Base-by-base conservation (phyloP, 2,113 vertebrate species). In the Aythya baeri region DNA sequence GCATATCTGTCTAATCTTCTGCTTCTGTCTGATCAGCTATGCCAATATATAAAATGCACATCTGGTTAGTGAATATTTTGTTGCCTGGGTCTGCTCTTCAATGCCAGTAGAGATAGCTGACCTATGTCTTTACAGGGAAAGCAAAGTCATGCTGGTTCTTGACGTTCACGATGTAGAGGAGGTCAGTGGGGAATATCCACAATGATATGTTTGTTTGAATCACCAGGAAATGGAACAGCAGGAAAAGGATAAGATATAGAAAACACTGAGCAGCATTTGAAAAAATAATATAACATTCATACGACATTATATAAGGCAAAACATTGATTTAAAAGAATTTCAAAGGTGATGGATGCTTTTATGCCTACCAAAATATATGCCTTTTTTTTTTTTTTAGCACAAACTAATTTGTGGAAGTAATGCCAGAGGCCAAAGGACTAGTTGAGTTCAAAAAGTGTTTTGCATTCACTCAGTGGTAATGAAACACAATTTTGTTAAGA, bases 401-500 rank as follows among this genome's bases (percentile, higher is more conserved):
- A 68, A 58, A 70, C 85, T 83, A 88, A 73, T 10, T 20, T 80
- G 26, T 86, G 54, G 26, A 88, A 6, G 25, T 58, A 22, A 43
- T 58, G 26, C 63, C 46, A 73, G 72, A 80, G n/a, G 16, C 22
- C 49, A 63, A 63, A 65, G 17, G 29, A 67, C 9, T n/a, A 18
- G 12, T 13, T 15, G 46, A 86, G 7, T 71, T 67, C 26, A 44
- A 32, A 79, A 74, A 81, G 16, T 10, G 18, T 21, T 79, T 86
- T 16, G 13, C 3, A 41, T 86, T 83, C 23, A 34, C 2, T 88
- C 22, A 49, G 32, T 0, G 0, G 22, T 54, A 70, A 76, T 22
- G 22, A 73, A 86, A n/a, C 27, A 68, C 11, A 23, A 50, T 67
- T 88, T 83, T 80, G 17, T 76, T 38, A 62, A 54, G 55, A 32